phyloP scores from a whole-genome alignment of 2,113 vertebrate genomes.

The Vidua macroura region DNA sequence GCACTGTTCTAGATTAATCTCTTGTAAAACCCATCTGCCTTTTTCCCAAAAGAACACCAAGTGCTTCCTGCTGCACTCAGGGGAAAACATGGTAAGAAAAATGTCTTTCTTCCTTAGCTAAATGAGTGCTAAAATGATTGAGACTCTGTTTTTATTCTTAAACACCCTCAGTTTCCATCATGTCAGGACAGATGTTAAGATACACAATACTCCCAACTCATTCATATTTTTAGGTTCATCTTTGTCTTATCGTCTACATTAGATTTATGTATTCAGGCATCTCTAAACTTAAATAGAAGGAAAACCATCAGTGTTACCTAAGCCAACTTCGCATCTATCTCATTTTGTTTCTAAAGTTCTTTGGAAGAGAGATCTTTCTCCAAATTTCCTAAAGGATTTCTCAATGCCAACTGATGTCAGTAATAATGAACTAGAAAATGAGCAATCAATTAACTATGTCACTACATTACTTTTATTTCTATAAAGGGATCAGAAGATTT shows the following conservation, averaged over 20 bases:
- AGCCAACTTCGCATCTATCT: neutral
- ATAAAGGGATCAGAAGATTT: neutral
- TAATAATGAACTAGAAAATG: neutral
- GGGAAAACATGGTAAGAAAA: neutral
- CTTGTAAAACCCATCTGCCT: slow-evolving; percentile 15
- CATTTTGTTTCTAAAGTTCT: neutral
- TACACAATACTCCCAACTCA: neutral
- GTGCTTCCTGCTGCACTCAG: neutral
- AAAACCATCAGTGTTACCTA: neutral
- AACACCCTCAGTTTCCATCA: neutral
- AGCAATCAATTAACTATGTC: slow-evolving; percentile 10
- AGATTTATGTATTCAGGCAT: neutral
- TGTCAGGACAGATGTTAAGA: neutral
- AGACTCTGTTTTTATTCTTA: slow-evolving; percentile 6
- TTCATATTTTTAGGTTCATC: neutral
- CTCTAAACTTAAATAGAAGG: neutral
- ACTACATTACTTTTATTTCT: slow-evolving; percentile 1
- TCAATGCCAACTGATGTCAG: neutral
- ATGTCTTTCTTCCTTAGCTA: neutral
- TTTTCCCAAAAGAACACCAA: neutral
- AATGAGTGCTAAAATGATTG: neutral
- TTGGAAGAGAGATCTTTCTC: neutral
- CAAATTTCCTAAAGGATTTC: slow-evolving; percentile 30
- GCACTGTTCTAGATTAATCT: neutral
- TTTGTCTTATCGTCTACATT: neutral